These are phyloP conservation scores for Takifugu bimaculatus DNA, from an alignment of 2,113 vertebrate species.

Conservation along the genomic window DNA sequence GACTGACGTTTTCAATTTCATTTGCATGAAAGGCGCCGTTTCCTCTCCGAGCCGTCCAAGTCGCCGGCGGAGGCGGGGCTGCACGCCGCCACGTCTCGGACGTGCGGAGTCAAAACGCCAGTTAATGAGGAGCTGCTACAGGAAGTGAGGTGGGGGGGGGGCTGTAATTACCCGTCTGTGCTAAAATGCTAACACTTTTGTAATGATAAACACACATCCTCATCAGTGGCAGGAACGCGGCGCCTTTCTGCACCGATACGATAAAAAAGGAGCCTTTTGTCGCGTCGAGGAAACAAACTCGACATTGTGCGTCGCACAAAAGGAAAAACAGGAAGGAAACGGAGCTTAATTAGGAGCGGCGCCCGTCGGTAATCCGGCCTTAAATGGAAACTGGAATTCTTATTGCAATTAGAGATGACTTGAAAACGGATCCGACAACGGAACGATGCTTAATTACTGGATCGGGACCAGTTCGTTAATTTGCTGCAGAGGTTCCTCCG, in stretches of 20 bases:
- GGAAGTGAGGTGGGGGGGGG: not conserved
- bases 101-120: conserved; percentile 10
- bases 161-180: conserved; percentile 8
- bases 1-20: conserved; percentile 78
- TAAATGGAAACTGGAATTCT: conserved; percentile 70
- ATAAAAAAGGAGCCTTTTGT: conserved; percentile 57
- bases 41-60: conserved; percentile 68
- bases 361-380: conserved; percentile 63
- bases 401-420: conserved; percentile 74
- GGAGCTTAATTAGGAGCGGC: conserved; percentile 66
- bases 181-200: conserved; percentile 8
- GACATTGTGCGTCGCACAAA: conserved; percentile 60
- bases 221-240: conserved; percentile 46
- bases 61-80: conserved; percentile 62
- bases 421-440: conserved; percentile 68
- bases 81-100: conserved; percentile 60
- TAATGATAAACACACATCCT: conserved; percentile 35
- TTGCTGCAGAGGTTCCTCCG: conserved; percentile 61
- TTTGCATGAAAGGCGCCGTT: conserved; percentile 73
- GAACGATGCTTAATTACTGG: conserved; percentile 72
- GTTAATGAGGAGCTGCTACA: conserved; percentile 2
- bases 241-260: conserved; percentile 63
- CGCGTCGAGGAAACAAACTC: conserved; percentile 57
- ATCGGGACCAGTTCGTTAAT: conserved; percentile 69
- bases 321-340: conserved; percentile 49